Evolutionary conservation across 2,797 vertebrate species (phyloP).

Genomic region (Acestrorhynchus altus): DNA sequence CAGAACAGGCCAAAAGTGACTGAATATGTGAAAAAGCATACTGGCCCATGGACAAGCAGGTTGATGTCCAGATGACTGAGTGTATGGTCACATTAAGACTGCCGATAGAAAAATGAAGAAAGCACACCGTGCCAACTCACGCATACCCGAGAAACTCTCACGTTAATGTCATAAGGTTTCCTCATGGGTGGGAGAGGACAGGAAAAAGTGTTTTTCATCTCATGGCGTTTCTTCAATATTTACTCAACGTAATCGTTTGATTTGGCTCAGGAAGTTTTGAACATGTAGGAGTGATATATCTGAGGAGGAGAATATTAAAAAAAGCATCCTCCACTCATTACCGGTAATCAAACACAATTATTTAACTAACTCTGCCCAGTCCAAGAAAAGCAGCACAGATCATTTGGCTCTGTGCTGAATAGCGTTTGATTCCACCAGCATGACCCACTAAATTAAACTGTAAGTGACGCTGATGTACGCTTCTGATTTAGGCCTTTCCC

Average conservation of each 20-base stretch:
- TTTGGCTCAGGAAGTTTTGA: slow-evolving; percentile 41
- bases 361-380: slow-evolving; percentile 52
- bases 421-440: slow-evolving; percentile 58
- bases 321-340: slow-evolving; percentile 66
- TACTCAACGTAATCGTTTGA: slow-evolving; percentile 38
- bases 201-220: slow-evolving; percentile 24
- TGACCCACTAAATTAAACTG: slow-evolving; percentile 59
- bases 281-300: slow-evolving; percentile 60
- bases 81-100: too few species aligned
- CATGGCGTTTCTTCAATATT: slow-evolving; percentile 12
- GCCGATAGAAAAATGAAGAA: slow-evolving; percentile 3
- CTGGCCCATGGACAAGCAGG: neutral
- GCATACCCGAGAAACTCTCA: neutral
- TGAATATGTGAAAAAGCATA: slow-evolving; percentile 1
- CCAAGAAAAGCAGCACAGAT: slow-evolving; percentile 72
- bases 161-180: slow-evolving; percentile 16
- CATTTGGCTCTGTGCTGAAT: slow-evolving; percentile 65
- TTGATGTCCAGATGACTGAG: neutral
- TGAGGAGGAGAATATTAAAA: slow-evolving; percentile 59
- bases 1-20: neutral
- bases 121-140: neutral
- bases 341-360: slow-evolving; percentile 70
- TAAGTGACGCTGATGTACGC: slow-evolving; percentile 47
- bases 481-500: slow-evolving; percentile 22
- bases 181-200: slow-evolving; percentile 26